Percentiles rank a stretch among this genome's conserved stretches.
Conservation (phyloP, 2,797 vertebrate genomes). For the Emys orbicularis region DNA sequence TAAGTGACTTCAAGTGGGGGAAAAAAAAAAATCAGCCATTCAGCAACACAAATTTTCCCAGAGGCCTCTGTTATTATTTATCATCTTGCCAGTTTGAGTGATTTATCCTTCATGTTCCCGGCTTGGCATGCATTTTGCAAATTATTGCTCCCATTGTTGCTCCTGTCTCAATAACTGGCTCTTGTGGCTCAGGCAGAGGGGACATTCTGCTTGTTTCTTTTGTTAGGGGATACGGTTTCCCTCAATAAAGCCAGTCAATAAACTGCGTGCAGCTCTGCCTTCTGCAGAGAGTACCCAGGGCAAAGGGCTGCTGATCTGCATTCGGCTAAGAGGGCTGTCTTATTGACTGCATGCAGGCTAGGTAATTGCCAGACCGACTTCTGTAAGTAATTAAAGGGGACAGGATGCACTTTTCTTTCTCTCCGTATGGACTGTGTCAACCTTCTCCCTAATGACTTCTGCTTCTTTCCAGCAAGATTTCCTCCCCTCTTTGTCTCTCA, state of each 20-base stretch:
- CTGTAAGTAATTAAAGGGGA: not conserved
- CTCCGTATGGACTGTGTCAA: not conserved
- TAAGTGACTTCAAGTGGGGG: constrained; percentile 39
- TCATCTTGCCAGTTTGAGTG: constrained; percentile 5
- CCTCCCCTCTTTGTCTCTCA: not conserved
- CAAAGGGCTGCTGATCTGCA: not conserved
- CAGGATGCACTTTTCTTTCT: not conserved
- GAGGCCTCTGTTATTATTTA: not conserved
- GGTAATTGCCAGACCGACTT: not conserved
- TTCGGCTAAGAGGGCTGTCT: not conserved
- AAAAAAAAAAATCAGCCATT: constrained; percentile 22
- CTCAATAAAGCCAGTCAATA: not conserved
- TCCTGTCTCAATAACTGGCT: fast-evolving
- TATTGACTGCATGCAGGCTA: not conserved
- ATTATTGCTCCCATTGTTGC: fast-evolving
- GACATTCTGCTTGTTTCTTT: not conserved
- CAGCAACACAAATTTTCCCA: not conserved
- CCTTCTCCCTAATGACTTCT: not conserved
- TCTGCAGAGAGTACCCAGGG: not conserved
- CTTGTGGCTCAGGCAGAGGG: not conserved
- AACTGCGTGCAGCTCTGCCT: not conserved
- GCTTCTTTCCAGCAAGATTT: not conserved
- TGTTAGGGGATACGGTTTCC: not conserved
- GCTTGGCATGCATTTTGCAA: not conserved
- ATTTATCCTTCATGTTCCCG: constrained; percentile 38